Conservation (phyloP, 1,140 invertebrate genomes). For the Atta texana region DNA sequence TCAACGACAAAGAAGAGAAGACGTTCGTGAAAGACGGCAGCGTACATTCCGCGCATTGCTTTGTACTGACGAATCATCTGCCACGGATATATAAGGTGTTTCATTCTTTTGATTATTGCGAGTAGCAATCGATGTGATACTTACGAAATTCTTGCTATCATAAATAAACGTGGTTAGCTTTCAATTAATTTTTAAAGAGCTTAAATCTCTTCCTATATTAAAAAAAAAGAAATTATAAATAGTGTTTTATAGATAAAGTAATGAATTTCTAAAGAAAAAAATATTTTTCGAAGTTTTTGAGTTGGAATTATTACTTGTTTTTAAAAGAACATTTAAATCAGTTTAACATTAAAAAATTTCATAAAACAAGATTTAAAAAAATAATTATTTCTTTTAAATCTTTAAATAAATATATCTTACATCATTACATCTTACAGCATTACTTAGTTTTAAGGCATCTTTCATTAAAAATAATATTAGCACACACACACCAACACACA, state of each 20-base stretch:
- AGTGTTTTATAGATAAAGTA: not conserved
- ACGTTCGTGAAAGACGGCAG: slow-evolving; percentile 41
- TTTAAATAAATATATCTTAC: slow-evolving; percentile 7
- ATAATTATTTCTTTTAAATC: slow-evolving; percentile 13
- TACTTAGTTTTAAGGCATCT: not conserved
- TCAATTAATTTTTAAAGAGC: not conserved
- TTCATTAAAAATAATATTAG: slow-evolving; percentile 5
- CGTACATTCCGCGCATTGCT: slow-evolving; percentile 64
- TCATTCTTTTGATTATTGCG: slow-evolving; percentile 5
- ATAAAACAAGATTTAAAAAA: not conserved
- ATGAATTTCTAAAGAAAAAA: not conserved
- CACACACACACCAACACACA: not conserved
- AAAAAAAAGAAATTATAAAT: not conserved
- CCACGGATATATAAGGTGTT: slow-evolving; percentile 4
- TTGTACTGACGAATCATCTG: slow-evolving; percentile 60
- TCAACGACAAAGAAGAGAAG: slow-evolving; percentile 37
- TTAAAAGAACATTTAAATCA: not conserved
- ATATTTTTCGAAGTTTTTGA: not conserved
- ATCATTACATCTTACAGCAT: not conserved
- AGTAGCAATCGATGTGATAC: not conserved
- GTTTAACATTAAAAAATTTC: not conserved
- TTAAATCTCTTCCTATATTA: not conserved
- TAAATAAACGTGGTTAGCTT: not conserved
- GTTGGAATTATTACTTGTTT: not conserved
- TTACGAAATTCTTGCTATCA: not conserved